Evolutionary conservation across 2,113 vertebrate genomes (phyloP), one percentile per base, ranked within the genome.

Genomic region (Tretioscincus oriximinensis): DNA sequence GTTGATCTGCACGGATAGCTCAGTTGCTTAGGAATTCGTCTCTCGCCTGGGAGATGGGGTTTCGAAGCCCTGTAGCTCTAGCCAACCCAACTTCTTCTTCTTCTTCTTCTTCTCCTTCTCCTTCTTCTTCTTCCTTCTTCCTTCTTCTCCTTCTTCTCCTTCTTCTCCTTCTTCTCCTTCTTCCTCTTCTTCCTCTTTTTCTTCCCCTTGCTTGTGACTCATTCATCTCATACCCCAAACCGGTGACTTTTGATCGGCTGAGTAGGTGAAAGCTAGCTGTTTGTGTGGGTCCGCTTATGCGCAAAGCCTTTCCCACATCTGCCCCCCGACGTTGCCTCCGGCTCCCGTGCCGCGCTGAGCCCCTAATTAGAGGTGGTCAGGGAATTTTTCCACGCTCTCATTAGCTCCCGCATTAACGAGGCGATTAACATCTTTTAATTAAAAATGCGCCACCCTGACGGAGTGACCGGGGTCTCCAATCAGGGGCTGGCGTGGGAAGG

Each of bases 381-480:
- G 77, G 71, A 74, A 54, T 79, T 71, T 80, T 29, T 41, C 35
- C 77, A 67, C 64, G 78, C 73, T 81, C 78, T 77, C 83, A 73
- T 85, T 85, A 81, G 74, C 26, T 60, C 72, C 73, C 10, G 24
- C 70, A 84, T 80, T 80, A 84, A 84, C 54, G 18, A 84, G 77
- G 28, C 24, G 72, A 84, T 84, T 80, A 84, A 80, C 77, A 84
- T 84, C 82, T 84, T 79, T 84, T 80, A 80, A 80, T 84, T 84
- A 84, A 84, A 76, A 84, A 63, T 22, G 63, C 16, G 49, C 74
- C 73, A 45, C 35, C 68, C 58, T 72, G n/a, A n/a, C 60, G 22
- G 45, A 84, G 82, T 84, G 82, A 84, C 77, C 72, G 11, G 82
- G 63, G 77, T 84, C 28, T 31, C 71, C 61, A 67, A 85, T 81